Evolutionary conservation across 2,113 vertebrate genomes (phyloP), one percentile per base, ranked within the genome.

Genomic region (Meriones unguiculatus): DNA sequence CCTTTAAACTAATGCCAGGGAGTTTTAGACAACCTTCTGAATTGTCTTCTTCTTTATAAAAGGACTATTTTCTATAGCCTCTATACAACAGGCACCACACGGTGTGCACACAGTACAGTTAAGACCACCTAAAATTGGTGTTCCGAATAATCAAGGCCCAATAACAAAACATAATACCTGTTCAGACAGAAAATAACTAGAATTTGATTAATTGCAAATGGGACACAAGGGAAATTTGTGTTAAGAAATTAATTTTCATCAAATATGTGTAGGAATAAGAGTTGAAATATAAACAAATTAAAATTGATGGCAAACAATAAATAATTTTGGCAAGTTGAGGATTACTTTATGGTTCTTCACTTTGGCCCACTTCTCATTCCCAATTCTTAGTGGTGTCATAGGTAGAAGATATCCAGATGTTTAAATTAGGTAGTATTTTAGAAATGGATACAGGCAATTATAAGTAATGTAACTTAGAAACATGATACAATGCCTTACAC

Each of bases 91-190:
- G 80, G 30, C 91, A 95, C n/a, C 14, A 70, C 35, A 88, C 6
- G 86, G 67, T 91, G 73, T 78, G 57, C 41, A 76, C 30, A 91
- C 41, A 89, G 38, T 14, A 50, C 91, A 90, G 69, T 67, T 85
- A 88, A 93, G 86, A 87, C 52, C 52, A 81, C 90, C 5, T 2
- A 93, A 84, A 90, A 93, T 67, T n/a, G 89, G 24, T 62, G 91
- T 94, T 70, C 76, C 22, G 93, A 94, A 96, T 87, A 96, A 72
- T 86, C 90, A 93, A 97, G 97, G 69, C 62, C 85, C n/a, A 93
- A 75, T 75, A 54, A 17, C n/a, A 85, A 84, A 22, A 81, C 17
- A n/a, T 28, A 62, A 38, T 38, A 11, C 22, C 54, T 38, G 35
- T 62, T 82, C 62, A n/a, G 57, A 65, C 38, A 90, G 88, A 30